Percentiles rank a stretch among this genome's conserved stretches.
Evolutionary conservation across 1,140 invertebrate species (phyloP).

Genomic region (Cyclina sinensis): DNA sequence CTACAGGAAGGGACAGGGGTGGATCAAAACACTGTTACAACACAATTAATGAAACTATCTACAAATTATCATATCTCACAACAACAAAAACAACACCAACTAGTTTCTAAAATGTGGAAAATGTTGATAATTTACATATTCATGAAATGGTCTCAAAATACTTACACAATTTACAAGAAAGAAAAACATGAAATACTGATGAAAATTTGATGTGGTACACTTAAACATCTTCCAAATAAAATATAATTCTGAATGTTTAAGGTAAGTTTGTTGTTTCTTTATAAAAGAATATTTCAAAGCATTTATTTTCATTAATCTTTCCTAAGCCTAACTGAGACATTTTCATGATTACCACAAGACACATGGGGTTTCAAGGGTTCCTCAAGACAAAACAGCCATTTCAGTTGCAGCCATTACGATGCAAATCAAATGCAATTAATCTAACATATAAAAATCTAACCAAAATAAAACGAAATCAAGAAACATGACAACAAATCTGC

Average conservation of each 20-base stretch:
- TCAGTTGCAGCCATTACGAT: conserved; percentile 4
- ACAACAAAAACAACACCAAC: conserved; percentile 4
- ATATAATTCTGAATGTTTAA: too few species aligned
- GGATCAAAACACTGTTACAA: not conserved
- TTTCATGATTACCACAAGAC: too few species aligned
- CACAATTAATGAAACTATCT: not conserved
- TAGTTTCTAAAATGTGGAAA: not conserved
- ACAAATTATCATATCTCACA: not conserved
- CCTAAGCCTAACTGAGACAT: too few species aligned
- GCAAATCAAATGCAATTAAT: not conserved
- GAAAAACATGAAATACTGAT: too few species aligned
- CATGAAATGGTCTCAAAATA: not conserved
- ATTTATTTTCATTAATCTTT: too few species aligned
- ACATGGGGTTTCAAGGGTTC: too few species aligned
- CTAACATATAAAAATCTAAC: not conserved
- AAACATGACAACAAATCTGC: not conserved
- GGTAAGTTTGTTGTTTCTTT: too few species aligned
- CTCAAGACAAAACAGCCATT: not conserved
- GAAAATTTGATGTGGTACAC: too few species aligned
- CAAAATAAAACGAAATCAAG: conserved; percentile 24
- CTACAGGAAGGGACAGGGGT: not conserved
- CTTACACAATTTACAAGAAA: too few species aligned
- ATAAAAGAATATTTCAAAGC: too few species aligned
- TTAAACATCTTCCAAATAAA: too few species aligned
- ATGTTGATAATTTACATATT: too few species aligned